Percentiles rank a stretch among this genome's conserved stretches.
Evolutionary conservation across 2,113 vertebrate species (phyloP).

Genomic region (Patagioenas fasciata): DNA sequence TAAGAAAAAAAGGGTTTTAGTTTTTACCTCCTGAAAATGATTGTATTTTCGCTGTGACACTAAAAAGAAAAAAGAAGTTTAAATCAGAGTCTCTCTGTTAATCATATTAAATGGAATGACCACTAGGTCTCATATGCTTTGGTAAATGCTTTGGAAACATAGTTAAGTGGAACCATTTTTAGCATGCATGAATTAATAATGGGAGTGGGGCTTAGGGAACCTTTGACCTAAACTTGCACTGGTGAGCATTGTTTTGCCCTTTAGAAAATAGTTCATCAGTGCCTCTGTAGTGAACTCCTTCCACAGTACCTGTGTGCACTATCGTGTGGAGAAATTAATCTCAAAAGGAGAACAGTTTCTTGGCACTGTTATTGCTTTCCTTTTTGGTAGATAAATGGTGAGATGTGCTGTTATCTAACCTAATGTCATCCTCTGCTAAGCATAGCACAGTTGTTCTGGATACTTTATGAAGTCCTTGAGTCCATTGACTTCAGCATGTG

Average conservation of each 20-base stretch:
- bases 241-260: background rate
- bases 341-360: background rate
- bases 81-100: background rate
- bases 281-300: background rate
- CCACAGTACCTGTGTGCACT: background rate
- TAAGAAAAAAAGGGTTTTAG: background rate
- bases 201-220: background rate
- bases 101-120: background rate
- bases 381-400: background rate
- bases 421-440: background rate
- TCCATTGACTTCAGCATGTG: accelerated
- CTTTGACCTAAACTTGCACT: background rate
- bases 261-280: background rate
- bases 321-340: background rate
- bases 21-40: background rate
- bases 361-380: background rate
- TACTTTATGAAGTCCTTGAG: background rate
- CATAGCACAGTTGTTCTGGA: background rate
- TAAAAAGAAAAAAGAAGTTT: background rate
- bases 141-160: background rate
- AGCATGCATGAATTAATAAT: background rate
- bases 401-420: background rate
- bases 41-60: background rate
- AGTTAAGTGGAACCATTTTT: background rate
- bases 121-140: background rate